Percentiles rank a stretch among this genome's conserved stretches.
phyloP scores from a whole-genome alignment of 2,797 vertebrate genomes.

The Fundulus diaphanus region DNA sequence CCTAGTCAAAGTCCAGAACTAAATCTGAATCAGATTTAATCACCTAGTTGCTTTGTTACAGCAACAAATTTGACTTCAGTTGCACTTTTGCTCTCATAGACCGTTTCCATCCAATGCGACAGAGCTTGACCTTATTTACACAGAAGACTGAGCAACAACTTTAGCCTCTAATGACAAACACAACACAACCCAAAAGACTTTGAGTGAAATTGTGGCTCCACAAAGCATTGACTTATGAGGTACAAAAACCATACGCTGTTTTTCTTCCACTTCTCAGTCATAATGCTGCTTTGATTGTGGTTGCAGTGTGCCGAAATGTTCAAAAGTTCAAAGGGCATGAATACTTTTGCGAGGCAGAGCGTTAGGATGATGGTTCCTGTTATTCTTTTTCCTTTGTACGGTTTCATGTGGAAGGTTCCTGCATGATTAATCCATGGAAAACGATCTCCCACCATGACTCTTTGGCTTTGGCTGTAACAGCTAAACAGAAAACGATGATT shows the following conservation, averaged over 20 bases:
- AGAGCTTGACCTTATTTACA: not conserved
- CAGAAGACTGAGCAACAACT: no score
- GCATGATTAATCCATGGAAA: not conserved
- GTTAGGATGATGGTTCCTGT: not conserved
- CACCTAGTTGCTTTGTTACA: no score
- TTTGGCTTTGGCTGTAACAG: constrained; percentile 11
- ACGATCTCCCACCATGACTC: not conserved
- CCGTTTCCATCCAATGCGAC: not conserved
- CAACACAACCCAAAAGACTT: not conserved
- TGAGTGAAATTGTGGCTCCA: not conserved
- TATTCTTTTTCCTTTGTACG: not conserved
- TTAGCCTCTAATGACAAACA: not conserved
- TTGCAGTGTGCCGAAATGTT: not conserved
- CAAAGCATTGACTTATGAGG: not conserved
- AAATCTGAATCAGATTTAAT: not conserved
- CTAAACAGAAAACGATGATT: constrained; percentile 32
- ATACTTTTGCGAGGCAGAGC: not conserved
- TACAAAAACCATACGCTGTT: not conserved
- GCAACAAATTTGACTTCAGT: no score
- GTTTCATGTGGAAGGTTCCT: not conserved
- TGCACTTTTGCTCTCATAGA: no score
- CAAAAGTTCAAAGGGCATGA: not conserved
- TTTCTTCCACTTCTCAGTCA: not conserved
- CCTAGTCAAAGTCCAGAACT: constrained; percentile 1
- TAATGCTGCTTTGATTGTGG: not conserved